Percentiles rank a stretch among this genome's conserved stretches.
Evolutionary conservation across 2,888 invertebrate species (phyloP).

Genomic region (Tenthredo livida): DNA sequence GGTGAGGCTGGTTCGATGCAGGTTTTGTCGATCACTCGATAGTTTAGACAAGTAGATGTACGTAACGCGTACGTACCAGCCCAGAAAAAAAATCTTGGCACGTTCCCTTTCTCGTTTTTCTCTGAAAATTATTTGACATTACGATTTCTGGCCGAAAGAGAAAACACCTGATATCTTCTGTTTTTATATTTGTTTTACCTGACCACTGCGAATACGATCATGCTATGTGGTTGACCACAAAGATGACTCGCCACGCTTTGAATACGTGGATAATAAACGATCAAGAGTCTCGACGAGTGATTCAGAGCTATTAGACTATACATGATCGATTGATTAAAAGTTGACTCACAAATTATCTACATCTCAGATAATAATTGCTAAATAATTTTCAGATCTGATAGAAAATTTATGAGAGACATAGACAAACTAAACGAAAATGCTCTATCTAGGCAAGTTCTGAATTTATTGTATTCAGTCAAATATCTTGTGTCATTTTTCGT

Average conservation of each 20-base stretch:
- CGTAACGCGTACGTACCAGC: neutral
- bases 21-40: neutral
- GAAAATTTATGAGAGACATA: neutral
- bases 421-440: neutral
- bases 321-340: neutral
- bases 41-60: neutral
- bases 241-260: neutral
- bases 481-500: neutral
- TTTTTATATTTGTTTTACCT: neutral
- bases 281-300: neutral
- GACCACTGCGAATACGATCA: neutral
- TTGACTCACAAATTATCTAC: neutral
- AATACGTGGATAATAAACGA: neutral
- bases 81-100: neutral
- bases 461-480: neutral
- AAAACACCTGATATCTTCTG: neutral
- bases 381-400: neutral
- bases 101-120: neutral
- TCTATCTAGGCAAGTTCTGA: neutral
- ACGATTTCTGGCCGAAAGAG: neutral
- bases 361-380: neutral
- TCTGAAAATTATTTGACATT: neutral
- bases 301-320: neutral
- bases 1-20: neutral
- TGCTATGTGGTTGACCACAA: neutral